Evolutionary conservation across 2,113 vertebrate species (phyloP).

Genomic region (Trematomus loennbergii): DNA sequence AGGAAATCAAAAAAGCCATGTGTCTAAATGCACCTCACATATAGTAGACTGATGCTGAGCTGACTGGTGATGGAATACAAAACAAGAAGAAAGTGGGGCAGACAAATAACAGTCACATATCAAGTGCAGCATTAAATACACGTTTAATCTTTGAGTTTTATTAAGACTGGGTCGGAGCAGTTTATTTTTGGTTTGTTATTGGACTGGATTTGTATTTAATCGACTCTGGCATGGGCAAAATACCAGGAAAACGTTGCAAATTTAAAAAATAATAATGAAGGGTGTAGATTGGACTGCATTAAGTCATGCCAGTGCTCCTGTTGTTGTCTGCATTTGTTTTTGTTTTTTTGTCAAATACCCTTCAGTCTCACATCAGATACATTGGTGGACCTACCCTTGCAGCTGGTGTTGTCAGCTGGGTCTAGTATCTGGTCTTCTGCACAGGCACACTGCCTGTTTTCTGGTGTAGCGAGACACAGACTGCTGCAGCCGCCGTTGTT

Average conservation of each 20-base stretch:
- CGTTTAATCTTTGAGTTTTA: neutral
- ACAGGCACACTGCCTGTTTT: slow-evolving; percentile 91
- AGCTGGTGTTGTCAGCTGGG: slow-evolving; percentile 87
- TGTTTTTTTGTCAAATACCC: slow-evolving; percentile 5
- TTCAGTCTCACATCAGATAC: neutral
- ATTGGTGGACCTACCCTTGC: slow-evolving; percentile 85
- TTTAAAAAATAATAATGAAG: neutral
- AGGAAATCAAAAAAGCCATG: neutral
- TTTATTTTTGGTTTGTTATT: neutral
- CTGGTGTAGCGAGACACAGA: slow-evolving; percentile 93
- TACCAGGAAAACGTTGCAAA: neutral
- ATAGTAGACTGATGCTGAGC: neutral
- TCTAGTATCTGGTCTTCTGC: slow-evolving; percentile 95
- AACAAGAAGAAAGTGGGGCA: no score
- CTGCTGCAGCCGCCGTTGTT: slow-evolving; percentile 97
- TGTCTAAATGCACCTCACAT: neutral
- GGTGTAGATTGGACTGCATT: neutral
- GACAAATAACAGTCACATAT: neutral
- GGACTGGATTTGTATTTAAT: neutral
- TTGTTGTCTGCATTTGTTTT: neutral
- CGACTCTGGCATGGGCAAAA: neutral
- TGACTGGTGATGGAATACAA: no score
- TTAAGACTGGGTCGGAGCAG: neutral
- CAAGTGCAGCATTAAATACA: neutral
- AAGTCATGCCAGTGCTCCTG: slow-evolving; percentile 2